Percentiles rank a stretch among this genome's conserved stretches.
These are phyloP conservation scores for Astyanax mexicanus DNA, from an alignment of 2,797 vertebrate genomes.

Conservation along the genomic window DNA sequence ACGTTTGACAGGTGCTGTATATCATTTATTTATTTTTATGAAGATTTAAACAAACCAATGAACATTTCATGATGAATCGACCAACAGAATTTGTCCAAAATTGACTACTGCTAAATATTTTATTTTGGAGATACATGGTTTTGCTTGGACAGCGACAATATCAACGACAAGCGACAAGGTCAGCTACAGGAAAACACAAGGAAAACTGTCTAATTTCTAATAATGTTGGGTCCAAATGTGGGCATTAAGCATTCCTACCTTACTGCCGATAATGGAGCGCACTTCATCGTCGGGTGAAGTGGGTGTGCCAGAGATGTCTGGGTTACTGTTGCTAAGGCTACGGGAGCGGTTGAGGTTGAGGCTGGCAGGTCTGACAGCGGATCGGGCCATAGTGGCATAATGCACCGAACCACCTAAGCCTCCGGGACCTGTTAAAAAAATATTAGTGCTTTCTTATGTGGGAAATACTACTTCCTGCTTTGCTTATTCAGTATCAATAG, in stretches of 20 bases:
- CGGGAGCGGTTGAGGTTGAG: conserved; percentile 96
- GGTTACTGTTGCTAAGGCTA: conserved; percentile 99
- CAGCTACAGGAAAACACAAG: neutral
- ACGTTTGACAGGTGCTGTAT: too few relatives aligned
- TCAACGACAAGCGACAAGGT: neutral
- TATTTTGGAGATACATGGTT: too few relatives aligned
- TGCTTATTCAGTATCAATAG: too few relatives aligned
- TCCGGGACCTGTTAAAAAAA: conserved; percentile 79
- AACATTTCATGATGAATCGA: too few relatives aligned
- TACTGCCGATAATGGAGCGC: conserved; percentile 94
- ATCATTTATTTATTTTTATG: too few relatives aligned
- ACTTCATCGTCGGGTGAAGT: conserved; percentile 98
- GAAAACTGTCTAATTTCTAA: neutral
- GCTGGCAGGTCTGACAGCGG: conserved; percentile 93
- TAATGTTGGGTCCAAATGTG: neutral
- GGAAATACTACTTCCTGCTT: too few relatives aligned
- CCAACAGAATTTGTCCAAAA: too few relatives aligned
- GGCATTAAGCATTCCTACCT: conserved; percentile 78
- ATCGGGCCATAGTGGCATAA: conserved; percentile 98
- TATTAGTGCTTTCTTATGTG: conserved; percentile 19
- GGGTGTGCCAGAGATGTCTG: conserved; percentile 96
- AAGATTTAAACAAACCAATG: too few relatives aligned
- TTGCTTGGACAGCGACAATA: too few relatives aligned
- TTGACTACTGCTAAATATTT: too few relatives aligned
- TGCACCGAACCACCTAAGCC: conserved; percentile 95